A percentile compares a stretch with the other conserved stretches of the same genome.
Conservation (phyloP, 2,113 vertebrate genomes). For the Chloropsis cyanopogon region DNA sequence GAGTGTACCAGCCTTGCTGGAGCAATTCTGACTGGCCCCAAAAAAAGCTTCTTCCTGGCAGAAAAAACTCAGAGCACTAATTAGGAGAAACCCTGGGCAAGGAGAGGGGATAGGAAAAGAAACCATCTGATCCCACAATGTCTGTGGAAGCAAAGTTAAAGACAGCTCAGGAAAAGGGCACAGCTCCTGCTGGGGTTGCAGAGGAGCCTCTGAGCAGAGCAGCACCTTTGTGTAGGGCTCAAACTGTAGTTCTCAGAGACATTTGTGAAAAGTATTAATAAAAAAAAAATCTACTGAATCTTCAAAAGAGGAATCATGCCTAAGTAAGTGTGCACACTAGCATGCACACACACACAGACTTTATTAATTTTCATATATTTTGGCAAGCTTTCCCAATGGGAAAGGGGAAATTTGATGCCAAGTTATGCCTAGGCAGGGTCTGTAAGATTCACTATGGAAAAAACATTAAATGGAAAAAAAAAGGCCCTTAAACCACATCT, state of each 20-base stretch:
- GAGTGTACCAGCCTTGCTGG: accelerated
- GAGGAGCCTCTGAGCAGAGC: background rate
- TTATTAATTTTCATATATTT: background rate
- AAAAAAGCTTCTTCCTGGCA: background rate
- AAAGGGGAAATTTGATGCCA: background rate
- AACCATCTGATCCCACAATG: background rate
- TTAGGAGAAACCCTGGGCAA: background rate
- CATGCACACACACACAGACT: accelerated
- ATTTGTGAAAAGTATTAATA: background rate
- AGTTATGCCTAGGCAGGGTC: background rate
- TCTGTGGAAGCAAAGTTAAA: background rate
- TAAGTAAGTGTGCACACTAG: background rate
- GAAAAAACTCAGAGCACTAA: background rate
- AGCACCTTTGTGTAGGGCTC: background rate
- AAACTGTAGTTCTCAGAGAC: background rate
- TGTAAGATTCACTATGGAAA: background rate
- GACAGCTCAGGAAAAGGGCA: background rate
- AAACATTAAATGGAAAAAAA: background rate
- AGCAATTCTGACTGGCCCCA: background rate
- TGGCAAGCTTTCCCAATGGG: background rate
- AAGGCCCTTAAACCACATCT: background rate
- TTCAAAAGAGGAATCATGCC: background rate
- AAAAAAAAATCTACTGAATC: background rate
- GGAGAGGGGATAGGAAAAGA: background rate
- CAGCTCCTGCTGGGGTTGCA: accelerated